phyloP scores from a whole-genome alignment of 23 tunicate genomes.

The Trididemnum miniatum region DNA sequence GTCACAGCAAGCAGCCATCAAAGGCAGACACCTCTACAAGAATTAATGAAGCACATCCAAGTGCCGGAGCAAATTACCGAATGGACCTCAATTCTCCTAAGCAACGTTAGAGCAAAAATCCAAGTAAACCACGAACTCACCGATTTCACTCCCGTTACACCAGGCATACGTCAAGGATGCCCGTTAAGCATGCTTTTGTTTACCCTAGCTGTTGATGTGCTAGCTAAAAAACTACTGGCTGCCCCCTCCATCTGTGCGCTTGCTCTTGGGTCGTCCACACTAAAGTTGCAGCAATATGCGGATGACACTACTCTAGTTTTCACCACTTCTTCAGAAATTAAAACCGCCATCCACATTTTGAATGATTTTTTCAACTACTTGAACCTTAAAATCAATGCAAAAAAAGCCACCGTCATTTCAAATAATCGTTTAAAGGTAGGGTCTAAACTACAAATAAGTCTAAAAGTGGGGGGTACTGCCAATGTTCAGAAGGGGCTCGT shows the following conservation, averaged over 20 bases:
- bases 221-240: background rate
- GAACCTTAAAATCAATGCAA: background rate
- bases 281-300: background rate
- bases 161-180: background rate
- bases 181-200: background rate
- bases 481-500: too few relatives aligned
- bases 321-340: background rate
- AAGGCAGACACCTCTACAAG: background rate
- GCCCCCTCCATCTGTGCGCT: background rate
- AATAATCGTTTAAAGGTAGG: too few relatives aligned
- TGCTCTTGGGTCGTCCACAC: background rate
- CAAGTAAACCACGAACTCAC: too few relatives aligned
- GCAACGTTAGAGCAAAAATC: too few relatives aligned
- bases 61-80: too few relatives aligned
- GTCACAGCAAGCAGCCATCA: slow-evolving; percentile 4
- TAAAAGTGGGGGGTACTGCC: too few relatives aligned
- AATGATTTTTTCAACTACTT: background rate
- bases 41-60: too few relatives aligned
- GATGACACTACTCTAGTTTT: background rate
- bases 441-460: too few relatives aligned
- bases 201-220: background rate
- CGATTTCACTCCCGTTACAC: background rate
- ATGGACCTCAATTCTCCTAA: too few relatives aligned
- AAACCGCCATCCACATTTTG: background rate
- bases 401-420: background rate